Percentiles rank a stretch among this genome's conserved stretches.
Evolutionary conservation across 2,888 invertebrate species (phyloP).

Genomic region (Eupsilia transversa): DNA sequence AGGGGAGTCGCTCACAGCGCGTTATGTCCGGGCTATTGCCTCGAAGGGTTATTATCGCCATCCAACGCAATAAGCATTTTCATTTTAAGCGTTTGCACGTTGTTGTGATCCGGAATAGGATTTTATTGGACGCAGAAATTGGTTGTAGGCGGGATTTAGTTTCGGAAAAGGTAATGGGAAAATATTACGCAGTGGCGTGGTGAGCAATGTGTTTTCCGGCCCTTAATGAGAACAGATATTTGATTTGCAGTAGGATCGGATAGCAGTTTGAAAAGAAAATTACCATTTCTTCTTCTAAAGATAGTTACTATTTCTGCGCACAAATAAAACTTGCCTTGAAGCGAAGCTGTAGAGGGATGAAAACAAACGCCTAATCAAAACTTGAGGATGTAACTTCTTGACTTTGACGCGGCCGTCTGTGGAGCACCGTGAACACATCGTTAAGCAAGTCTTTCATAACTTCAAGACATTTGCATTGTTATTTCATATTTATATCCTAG

Average conservation of each 20-base stretch:
- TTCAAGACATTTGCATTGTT: slow-evolving; percentile 1
- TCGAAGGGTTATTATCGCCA: slow-evolving; percentile 55
- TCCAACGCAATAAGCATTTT: slow-evolving; percentile 59
- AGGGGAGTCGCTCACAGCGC: slow-evolving; percentile 51
- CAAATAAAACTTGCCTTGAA: too few relatives aligned
- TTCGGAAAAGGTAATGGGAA: slow-evolving; percentile 34
- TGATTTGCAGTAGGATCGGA: background rate
- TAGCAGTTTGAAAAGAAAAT: background rate
- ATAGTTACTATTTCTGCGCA: background rate
- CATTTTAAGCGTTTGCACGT: slow-evolving; percentile 57
- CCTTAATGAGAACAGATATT: slow-evolving; percentile 6
- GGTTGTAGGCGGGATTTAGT: slow-evolving; percentile 46
- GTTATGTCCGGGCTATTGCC: slow-evolving; percentile 52
- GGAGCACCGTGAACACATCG: slow-evolving; percentile 17
- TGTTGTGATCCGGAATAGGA: slow-evolving; percentile 58
- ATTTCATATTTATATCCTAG: background rate
- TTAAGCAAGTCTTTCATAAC: background rate
- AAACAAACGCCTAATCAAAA: slow-evolving; percentile 35
- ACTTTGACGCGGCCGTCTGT: background rate
- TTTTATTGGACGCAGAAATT: slow-evolving; percentile 50
- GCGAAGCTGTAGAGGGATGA: background rate
- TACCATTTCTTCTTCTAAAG: too few relatives aligned
- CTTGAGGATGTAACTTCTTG: slow-evolving; percentile 4
- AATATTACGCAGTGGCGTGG: slow-evolving; percentile 2
- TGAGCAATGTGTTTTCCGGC: background rate